Conservation (phyloP, 2,113 vertebrate species). For the Electrona antarctica region DNA sequence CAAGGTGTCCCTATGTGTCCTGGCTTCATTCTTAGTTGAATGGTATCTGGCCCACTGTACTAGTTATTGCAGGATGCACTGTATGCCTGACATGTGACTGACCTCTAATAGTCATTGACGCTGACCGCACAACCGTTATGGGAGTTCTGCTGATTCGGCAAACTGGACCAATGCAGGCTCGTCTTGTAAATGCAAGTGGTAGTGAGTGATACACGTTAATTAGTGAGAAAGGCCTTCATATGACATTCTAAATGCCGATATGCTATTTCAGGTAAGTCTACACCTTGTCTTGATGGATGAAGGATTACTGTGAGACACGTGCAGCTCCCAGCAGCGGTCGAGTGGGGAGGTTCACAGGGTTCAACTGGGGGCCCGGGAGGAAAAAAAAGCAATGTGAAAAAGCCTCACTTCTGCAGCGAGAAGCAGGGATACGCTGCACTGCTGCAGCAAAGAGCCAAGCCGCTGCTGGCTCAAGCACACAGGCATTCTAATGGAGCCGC, state of each 20-base stretch:
- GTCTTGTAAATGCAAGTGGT: conserved; percentile 11
- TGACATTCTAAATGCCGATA: conserved; percentile 8
- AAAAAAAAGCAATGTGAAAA: conserved; percentile 54
- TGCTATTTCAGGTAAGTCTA: conserved; percentile 17
- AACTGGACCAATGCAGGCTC: not conserved
- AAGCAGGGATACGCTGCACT: conserved; percentile 61
- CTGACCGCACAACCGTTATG: conserved; percentile 15
- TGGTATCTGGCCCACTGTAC: conserved; percentile 2
- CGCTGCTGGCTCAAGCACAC: conserved; percentile 43
- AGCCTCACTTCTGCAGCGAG: conserved; percentile 56
- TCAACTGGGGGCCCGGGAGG: conserved; percentile 42
- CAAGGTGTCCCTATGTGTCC: not conserved
- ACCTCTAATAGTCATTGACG: conserved; percentile 28
- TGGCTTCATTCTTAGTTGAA: conserved; percentile 25
- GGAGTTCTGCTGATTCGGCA: conserved; percentile 44
- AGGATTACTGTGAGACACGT: conserved; percentile 30
- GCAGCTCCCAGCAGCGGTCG: conserved; percentile 22
- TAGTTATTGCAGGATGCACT: not conserved
- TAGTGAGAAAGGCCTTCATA: conserved; percentile 13
- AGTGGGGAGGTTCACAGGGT: conserved; percentile 28
- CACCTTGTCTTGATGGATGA: conserved; percentile 5
- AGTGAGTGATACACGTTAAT: conserved; percentile 7
- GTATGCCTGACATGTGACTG: conserved; percentile 7
- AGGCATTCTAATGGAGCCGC: conserved; percentile 32
- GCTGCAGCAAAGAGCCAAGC: conserved; percentile 65